phyloP scores from a whole-genome alignment of 2,888 invertebrate genomes.

The Rhorus exstirpatorius region DNA sequence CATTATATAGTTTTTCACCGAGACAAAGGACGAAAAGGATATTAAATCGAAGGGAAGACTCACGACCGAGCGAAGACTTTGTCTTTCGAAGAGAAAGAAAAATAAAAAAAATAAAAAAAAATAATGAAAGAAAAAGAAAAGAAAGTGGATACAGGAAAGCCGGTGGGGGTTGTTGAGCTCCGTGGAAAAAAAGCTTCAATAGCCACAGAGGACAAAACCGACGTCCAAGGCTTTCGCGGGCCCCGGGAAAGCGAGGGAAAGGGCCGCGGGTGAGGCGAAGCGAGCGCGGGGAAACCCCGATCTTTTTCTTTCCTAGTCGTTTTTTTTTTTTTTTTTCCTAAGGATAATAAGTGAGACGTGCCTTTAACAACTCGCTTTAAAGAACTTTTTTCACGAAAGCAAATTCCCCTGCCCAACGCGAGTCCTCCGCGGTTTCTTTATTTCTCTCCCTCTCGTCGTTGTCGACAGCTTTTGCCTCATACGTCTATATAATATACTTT shows the following conservation, averaged over 20 bases:
- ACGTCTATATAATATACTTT: slow-evolving; percentile 22
- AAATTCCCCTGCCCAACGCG: slow-evolving; percentile 40
- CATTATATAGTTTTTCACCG: too few relatives aligned
- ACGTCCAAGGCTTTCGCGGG: slow-evolving; percentile 27
- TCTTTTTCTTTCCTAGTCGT: slow-evolving; percentile 48
- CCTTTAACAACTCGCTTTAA: slow-evolving; percentile 61
- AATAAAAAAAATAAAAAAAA: slow-evolving; percentile 19
- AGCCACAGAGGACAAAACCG: slow-evolving; percentile 46
- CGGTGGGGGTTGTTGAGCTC: slow-evolving; percentile 46
- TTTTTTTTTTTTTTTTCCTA: too few relatives aligned
- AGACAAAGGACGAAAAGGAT: slow-evolving; percentile 30
- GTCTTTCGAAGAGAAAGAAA: slow-evolving; percentile 45
- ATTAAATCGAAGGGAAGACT: slow-evolving; percentile 25
- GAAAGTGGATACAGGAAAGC: slow-evolving; percentile 49
- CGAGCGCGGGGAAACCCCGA: slow-evolving; percentile 35
- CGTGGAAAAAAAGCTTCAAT: slow-evolving; percentile 62
- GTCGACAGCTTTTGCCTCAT: slow-evolving; percentile 10
- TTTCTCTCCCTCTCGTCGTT: slow-evolving; percentile 37
- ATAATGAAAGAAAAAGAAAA: slow-evolving; percentile 31
- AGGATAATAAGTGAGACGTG: slow-evolving; percentile 65
- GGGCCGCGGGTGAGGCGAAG: slow-evolving; percentile 11
- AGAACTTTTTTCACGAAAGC: slow-evolving; percentile 51
- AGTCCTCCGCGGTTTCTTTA: slow-evolving; percentile 39
- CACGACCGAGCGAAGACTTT: slow-evolving; percentile 38
- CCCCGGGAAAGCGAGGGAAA: not conserved